phyloP scores from a whole-genome alignment of 2,797 vertebrate species.

The Notolepis coatsorum region DNA sequence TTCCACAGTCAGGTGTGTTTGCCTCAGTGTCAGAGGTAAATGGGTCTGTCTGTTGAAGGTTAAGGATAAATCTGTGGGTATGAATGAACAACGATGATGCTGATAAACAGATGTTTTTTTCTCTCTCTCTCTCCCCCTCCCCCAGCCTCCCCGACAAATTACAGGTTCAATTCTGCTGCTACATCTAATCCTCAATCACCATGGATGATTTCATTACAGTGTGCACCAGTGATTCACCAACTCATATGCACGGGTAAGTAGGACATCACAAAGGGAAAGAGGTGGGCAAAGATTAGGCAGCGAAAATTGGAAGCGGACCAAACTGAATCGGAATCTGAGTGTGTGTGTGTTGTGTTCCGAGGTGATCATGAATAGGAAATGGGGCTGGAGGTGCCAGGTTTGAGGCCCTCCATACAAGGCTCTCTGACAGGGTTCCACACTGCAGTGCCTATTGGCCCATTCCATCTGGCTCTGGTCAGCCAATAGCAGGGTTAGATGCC shows the following conservation, averaged over 20 bases:
- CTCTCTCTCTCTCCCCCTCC: neutral
- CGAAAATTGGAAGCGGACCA: slow-evolving; percentile 58
- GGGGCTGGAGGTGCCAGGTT: slow-evolving; percentile 32
- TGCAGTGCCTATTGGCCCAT: slow-evolving; percentile 21
- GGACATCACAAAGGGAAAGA: slow-evolving; percentile 47
- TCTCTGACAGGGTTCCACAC: neutral
- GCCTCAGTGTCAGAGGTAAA: slow-evolving; percentile 42
- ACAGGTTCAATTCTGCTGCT: slow-evolving; percentile 64
- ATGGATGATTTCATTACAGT: slow-evolving; percentile 70
- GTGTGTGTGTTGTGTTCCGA: slow-evolving; percentile 38
- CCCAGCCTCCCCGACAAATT: slow-evolving; percentile 41
- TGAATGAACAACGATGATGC: slow-evolving; percentile 57
- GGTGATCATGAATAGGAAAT: slow-evolving; percentile 42
- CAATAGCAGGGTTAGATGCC: slow-evolving; percentile 7
- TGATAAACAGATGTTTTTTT: slow-evolving; percentile 15
- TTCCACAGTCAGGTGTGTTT: slow-evolving; percentile 44
- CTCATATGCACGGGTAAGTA: slow-evolving; percentile 53
- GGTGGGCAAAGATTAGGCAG: slow-evolving; percentile 56
- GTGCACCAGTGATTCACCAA: slow-evolving; percentile 61
- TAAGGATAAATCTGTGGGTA: slow-evolving; percentile 43
- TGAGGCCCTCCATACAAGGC: slow-evolving; percentile 48
- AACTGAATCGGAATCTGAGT: slow-evolving; percentile 54
- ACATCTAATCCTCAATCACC: slow-evolving; percentile 78
- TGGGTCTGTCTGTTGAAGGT: slow-evolving; percentile 30
- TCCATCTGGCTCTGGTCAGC: slow-evolving; percentile 20